Evolutionary conservation across 2,797 vertebrate species (phyloP).

Genomic region (Coilia nasus): DNA sequence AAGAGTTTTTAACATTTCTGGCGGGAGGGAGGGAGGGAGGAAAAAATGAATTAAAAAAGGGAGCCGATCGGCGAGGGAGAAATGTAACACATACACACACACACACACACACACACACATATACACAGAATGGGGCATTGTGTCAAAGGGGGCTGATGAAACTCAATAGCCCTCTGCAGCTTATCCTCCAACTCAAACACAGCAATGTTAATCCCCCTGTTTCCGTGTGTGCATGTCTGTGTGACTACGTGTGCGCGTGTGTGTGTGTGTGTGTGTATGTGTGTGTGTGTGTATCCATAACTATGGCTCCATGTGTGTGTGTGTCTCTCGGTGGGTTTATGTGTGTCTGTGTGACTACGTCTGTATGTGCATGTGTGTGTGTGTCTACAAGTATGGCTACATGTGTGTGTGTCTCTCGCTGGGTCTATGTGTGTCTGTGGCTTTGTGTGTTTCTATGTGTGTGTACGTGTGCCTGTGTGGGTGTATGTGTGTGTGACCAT

Average conservation of each 20-base stretch:
- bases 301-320: conserved; percentile 78
- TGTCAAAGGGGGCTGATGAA: conserved; percentile 85
- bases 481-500: background rate
- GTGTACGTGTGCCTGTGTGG: background rate
- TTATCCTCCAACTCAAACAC: conserved; percentile 85
- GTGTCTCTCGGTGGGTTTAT: background rate
- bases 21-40: too few species aligned
- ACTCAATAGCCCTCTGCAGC: conserved; percentile 84
- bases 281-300: conserved; percentile 85
- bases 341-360: too few species aligned
- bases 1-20: background rate
- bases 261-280: conserved; percentile 78
- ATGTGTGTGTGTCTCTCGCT: too few species aligned
- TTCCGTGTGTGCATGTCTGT: conserved; percentile 83
- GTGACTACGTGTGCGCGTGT: conserved; percentile 84
- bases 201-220: conserved; percentile 86
- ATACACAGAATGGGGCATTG: conserved; percentile 82
- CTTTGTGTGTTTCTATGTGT: too few species aligned
- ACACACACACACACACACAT: too few species aligned
- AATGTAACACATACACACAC: too few species aligned
- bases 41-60: background rate
- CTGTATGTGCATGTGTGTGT: too few species aligned
- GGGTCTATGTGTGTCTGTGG: too few species aligned
- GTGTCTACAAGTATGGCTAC: too few species aligned
- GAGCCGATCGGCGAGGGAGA: too few species aligned